phyloP scores from a whole-genome alignment of 1,140 invertebrate species.

The Drosophila melanica region DNA sequence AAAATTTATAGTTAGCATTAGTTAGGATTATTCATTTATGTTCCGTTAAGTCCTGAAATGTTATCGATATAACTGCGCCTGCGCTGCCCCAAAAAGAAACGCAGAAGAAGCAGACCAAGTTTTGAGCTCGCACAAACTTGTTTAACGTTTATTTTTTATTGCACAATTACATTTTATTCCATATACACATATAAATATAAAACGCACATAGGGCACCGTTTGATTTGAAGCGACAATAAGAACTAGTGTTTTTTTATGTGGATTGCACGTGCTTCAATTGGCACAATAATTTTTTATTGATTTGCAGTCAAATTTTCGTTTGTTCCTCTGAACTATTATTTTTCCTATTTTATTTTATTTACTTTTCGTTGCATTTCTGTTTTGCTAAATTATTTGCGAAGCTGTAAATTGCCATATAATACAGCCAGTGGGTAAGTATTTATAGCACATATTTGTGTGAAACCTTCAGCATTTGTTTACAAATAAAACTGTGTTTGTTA shows the following conservation, averaged over 20 bases:
- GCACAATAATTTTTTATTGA: conserved; percentile 36
- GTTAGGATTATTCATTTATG: too few relatives aligned
- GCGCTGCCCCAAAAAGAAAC: conserved; percentile 12
- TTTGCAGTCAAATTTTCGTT: conserved; percentile 31
- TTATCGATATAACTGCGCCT: conserved; percentile 30
- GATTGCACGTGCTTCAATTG: conserved; percentile 42
- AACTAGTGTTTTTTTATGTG: conserved; percentile 38
- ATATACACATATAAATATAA: conserved; percentile 8
- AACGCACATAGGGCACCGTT: conserved; percentile 33
- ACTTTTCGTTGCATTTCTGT: conserved; percentile 17
- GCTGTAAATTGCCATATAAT: background rate
- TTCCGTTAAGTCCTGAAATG: background rate
- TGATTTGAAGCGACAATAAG: conserved; percentile 37
- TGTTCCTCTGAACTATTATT: background rate
- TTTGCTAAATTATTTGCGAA: conserved; percentile 30
- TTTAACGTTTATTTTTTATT: conserved; percentile 52
- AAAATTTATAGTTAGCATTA: too few relatives aligned
- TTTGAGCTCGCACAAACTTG: conserved; percentile 45
- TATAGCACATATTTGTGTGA: background rate
- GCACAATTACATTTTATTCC: conserved; percentile 52
- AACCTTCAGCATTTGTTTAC: background rate
- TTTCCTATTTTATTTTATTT: background rate
- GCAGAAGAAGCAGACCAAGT: conserved; percentile 28
- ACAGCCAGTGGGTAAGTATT: conserved; percentile 10
- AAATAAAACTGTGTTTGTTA: background rate